These are phyloP conservation scores for Barnardius zonarius DNA, from an alignment of 2,113 vertebrate species.

Conservation along the genomic window DNA sequence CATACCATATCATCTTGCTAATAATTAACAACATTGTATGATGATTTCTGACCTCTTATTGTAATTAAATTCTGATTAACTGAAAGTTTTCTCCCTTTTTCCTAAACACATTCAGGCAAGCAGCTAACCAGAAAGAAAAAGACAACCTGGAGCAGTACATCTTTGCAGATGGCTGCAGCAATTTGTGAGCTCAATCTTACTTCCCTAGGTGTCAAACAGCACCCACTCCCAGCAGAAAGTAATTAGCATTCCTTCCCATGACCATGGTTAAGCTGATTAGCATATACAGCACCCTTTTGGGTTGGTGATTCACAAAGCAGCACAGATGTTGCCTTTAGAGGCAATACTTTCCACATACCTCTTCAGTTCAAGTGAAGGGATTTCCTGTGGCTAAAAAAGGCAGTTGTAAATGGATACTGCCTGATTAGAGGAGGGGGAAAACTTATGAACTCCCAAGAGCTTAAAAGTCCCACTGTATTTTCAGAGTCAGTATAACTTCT, in stretches of 20 bases:
- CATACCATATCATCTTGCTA: background rate
- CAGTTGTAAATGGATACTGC: background rate
- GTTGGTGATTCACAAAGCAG: background rate
- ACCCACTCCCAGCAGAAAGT: background rate
- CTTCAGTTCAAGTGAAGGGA: background rate
- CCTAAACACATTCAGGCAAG: background rate
- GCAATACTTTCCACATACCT: background rate
- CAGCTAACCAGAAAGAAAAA: background rate
- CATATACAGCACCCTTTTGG: background rate
- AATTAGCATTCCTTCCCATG: background rate
- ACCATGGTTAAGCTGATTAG: background rate
- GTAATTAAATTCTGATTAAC: conserved; percentile 4
- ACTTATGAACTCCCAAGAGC: background rate
- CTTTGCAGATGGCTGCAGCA: background rate
- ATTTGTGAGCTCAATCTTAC: background rate
- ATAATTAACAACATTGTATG: background rate
- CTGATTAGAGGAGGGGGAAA: background rate
- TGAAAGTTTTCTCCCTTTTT: background rate
- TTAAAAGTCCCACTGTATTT: background rate
- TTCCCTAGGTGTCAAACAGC: background rate
- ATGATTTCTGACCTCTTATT: background rate
- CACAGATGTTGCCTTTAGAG: background rate
- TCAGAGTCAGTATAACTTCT: background rate
- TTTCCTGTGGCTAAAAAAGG: conserved; percentile 15
- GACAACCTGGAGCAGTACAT: background rate